Percentiles rank a stretch among this genome's conserved stretches.
Conservation (phyloP, 1,140 invertebrate genomes). For the Lithobius niger region DNA sequence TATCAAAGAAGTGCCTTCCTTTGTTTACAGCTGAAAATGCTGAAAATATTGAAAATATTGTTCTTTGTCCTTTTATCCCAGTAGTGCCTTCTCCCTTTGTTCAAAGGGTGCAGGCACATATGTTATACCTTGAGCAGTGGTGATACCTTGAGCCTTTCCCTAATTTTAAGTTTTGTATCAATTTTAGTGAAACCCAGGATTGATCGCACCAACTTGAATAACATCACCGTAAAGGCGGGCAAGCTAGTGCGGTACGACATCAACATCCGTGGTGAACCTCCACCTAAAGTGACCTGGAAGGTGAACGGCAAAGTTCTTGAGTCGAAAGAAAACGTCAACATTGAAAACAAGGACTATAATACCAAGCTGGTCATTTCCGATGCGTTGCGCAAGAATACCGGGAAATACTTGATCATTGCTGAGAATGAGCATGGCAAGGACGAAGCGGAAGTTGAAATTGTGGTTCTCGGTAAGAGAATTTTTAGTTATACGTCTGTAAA, state of each 20-base stretch:
- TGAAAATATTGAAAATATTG: too few relatives aligned
- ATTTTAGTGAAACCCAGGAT: slow-evolving; percentile 84
- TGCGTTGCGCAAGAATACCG: slow-evolving; percentile 65
- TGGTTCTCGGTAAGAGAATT: slow-evolving; percentile 57
- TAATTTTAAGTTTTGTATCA: too few relatives aligned
- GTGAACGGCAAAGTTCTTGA: slow-evolving; percentile 41
- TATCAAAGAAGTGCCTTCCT: too few relatives aligned
- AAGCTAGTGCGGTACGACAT: slow-evolving; percentile 86
- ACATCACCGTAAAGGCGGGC: slow-evolving; percentile 75
- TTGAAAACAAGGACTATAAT: slow-evolving; percentile 81
- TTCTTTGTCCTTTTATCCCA: too few relatives aligned
- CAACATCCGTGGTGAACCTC: slow-evolving; percentile 85
- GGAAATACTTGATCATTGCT: slow-evolving; percentile 79
- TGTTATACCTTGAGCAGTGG: not conserved
- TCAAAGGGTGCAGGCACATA: too few relatives aligned
- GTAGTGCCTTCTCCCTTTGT: too few relatives aligned
- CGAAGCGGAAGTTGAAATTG: slow-evolving; percentile 84
- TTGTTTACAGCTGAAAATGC: too few relatives aligned
- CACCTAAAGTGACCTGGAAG: slow-evolving; percentile 83
- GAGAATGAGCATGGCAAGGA: slow-evolving; percentile 85
- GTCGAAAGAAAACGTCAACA: slow-evolving; percentile 56
- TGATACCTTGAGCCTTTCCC: not conserved
- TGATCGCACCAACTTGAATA: slow-evolving; percentile 84
- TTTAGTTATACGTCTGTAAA: too few relatives aligned
- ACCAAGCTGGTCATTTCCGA: slow-evolving; percentile 81